A percentile compares a stretch with the other conserved stretches of the same genome.
phyloP scores from a whole-genome alignment of 2,113 vertebrate species.

The Cygnus atratus region DNA sequence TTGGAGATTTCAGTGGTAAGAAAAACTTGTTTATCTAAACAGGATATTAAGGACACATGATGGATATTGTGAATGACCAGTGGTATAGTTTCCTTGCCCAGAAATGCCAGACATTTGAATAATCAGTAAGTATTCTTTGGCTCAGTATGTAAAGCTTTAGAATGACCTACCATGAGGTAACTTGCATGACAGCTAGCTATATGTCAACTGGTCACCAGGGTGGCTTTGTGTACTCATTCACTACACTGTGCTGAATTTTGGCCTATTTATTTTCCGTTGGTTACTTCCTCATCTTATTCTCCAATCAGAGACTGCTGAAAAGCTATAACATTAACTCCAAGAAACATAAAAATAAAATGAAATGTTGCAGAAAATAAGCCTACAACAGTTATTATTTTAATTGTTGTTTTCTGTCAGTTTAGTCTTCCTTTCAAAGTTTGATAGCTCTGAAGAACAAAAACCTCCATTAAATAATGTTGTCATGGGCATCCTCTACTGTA shows the following conservation, averaged over 20 bases:
- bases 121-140: background rate
- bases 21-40: background rate
- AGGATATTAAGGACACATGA: background rate
- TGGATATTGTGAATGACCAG: background rate
- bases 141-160: background rate
- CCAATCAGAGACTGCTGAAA: background rate
- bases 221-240: constrained; percentile 6
- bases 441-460: background rate
- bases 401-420: background rate
- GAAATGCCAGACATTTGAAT: background rate
- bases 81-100: background rate
- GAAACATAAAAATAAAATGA: background rate
- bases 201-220: background rate
- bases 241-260: background rate
- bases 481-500: background rate
- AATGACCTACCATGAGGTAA: background rate
- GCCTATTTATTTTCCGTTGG: background rate
- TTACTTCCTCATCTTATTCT: background rate
- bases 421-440: background rate
- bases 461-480: background rate
- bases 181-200: background rate
- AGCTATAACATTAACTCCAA: background rate
- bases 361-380: background rate
- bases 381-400: background rate
- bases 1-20: background rate